A percentile compares a stretch with the other conserved stretches of the same genome.
These are phyloP conservation scores for Craseonycteris thonglongyai DNA, from an alignment of 2,113 vertebrate species.

Conservation along the genomic window DNA sequence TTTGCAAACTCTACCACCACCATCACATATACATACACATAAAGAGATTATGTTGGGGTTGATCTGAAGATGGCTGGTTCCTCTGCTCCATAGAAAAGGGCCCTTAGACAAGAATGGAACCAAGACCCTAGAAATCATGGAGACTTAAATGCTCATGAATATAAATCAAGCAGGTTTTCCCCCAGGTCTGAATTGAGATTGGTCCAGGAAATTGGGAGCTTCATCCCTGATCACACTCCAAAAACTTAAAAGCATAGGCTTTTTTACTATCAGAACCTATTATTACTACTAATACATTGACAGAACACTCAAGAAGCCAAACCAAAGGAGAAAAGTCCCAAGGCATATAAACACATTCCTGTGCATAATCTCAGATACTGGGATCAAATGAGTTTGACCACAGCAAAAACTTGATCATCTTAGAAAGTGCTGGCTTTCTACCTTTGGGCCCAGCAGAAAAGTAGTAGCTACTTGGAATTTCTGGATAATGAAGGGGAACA, in stretches of 20 bases:
- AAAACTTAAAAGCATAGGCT: background rate
- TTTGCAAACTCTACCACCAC: background rate
- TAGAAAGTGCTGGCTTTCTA: background rate
- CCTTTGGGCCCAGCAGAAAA: background rate
- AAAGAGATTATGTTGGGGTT: background rate
- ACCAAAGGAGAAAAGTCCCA: background rate
- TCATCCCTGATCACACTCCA: background rate
- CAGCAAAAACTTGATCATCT: background rate
- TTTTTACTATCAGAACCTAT: background rate
- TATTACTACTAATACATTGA: background rate
- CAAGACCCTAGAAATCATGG: background rate
- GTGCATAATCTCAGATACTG: background rate
- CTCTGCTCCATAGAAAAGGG: background rate
- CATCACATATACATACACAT: background rate
- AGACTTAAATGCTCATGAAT: background rate
- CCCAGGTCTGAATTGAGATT: background rate
- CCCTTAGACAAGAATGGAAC: background rate
- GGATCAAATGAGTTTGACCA: background rate
- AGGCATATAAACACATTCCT: background rate
- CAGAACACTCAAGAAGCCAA: background rate
- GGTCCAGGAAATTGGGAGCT: background rate
- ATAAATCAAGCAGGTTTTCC: background rate
- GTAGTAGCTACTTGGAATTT: constrained; percentile 40
- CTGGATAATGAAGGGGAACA: background rate
- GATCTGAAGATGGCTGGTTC: background rate